A percentile compares a stretch with the other conserved stretches of the same genome.
phyloP scores from a whole-genome alignment of 2,113 vertebrate genomes.

The Larimichthys polyactis region DNA sequence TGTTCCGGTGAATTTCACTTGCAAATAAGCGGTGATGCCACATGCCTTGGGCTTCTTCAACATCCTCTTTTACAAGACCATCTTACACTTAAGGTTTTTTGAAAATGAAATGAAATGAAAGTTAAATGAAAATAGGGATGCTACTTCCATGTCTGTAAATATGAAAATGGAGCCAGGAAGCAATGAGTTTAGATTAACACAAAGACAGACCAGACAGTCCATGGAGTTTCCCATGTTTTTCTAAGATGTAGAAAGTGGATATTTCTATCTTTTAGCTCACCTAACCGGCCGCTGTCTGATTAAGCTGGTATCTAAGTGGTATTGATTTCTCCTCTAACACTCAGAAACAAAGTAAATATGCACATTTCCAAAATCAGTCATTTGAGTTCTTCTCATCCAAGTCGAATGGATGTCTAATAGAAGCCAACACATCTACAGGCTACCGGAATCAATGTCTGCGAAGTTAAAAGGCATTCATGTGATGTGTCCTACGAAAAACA shows the following conservation, averaged over 20 bases:
- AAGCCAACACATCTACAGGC: background rate
- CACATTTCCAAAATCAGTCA: too few species aligned
- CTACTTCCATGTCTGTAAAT: too few species aligned
- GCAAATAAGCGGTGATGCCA: background rate
- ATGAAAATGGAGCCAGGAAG: too few species aligned
- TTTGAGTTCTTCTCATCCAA: too few species aligned
- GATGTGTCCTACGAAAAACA: background rate
- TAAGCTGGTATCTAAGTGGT: too few species aligned
- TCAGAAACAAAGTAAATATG: background rate
- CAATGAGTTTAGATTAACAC: background rate
- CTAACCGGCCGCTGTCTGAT: too few species aligned
- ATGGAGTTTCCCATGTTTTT: too few species aligned
- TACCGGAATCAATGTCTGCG: background rate
- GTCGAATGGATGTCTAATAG: background rate
- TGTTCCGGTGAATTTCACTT: background rate
- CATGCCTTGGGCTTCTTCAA: background rate
- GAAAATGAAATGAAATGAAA: too few species aligned
- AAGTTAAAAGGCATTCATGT: constrained; percentile 11
- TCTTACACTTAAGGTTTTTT: too few species aligned
- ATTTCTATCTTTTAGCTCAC: background rate
- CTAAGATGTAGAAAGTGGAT: background rate
- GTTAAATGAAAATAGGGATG: too few species aligned
- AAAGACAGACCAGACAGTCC: too few species aligned
- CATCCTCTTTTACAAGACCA: too few species aligned
- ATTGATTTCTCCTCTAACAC: background rate